Evolutionary conservation across 2,888 invertebrate genomes (phyloP).

Genomic region (Drosophila ustulata): DNA sequence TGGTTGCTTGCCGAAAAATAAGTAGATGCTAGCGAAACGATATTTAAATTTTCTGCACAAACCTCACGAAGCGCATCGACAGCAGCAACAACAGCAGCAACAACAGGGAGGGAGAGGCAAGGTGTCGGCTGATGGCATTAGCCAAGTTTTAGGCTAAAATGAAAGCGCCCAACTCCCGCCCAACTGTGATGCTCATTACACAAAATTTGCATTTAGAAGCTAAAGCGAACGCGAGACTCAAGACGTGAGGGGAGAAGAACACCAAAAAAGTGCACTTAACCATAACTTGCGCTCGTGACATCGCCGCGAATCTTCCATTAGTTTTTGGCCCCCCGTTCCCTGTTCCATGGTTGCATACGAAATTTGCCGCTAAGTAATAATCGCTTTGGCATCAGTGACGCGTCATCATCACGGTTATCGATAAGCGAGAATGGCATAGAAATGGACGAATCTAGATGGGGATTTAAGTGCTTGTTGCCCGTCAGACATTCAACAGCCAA

Average conservation of each 20-base stretch:
- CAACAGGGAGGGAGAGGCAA: conserved; percentile 20
- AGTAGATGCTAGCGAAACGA: conserved; percentile 43
- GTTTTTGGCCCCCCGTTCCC: conserved; percentile 25
- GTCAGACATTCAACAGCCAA: not conserved
- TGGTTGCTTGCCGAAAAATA: conserved; percentile 39
- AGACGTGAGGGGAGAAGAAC: conserved; percentile 14
- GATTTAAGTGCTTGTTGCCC: conserved; percentile 62
- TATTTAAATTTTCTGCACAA: conserved; percentile 78
- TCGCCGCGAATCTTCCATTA: conserved; percentile 70
- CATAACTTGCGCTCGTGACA: conserved; percentile 75
- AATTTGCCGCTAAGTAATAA: conserved; percentile 49
- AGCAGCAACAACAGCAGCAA: conserved; percentile 38
- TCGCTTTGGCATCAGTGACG: conserved; percentile 48
- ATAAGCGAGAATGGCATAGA: conserved; percentile 35
- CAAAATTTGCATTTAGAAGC: conserved; percentile 75
- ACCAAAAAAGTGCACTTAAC: conserved; percentile 76
- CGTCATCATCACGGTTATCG: conserved; percentile 49
- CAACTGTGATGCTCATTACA: conserved; percentile 66
- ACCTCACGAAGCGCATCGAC: conserved; percentile 81
- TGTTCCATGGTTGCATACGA: conserved; percentile 58
- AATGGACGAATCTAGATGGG: conserved; percentile 33
- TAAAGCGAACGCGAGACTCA: conserved; percentile 13
- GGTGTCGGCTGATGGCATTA: conserved; percentile 50
- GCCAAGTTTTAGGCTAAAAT: conserved; percentile 55
- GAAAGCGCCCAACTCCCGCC: conserved; percentile 34